Conservation (phyloP, 2,888 invertebrate genomes). For the Acleris holmiana region DNA sequence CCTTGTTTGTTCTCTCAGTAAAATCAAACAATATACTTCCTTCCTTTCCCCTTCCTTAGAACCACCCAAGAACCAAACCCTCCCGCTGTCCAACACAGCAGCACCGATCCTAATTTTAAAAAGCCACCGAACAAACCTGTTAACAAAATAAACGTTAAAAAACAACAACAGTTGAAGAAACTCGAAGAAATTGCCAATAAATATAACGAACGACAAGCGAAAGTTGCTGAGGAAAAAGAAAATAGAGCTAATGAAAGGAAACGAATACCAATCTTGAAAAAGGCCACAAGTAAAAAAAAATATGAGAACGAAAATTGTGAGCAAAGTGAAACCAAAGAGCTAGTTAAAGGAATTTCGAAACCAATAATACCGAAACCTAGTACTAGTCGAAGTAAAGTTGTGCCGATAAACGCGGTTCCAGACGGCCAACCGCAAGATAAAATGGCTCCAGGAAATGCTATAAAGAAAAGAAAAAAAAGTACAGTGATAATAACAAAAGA, state of each 20-base stretch:
- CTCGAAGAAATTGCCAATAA: conserved; percentile 70
- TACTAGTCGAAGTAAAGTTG: conserved; percentile 1
- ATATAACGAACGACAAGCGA: conserved; percentile 61
- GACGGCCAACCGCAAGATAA: conserved; percentile 36
- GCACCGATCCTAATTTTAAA: conserved; percentile 59
- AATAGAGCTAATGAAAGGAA: conserved; percentile 53
- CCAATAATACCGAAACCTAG: conserved; percentile 11
- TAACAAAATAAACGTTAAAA: conserved; percentile 58
- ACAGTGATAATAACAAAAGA: conserved; percentile 54
- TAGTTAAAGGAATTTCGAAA: conserved; percentile 19
- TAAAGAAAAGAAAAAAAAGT: conserved; percentile 43
- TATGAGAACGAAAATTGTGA: conserved; percentile 38
- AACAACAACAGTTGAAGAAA: conserved; percentile 69
- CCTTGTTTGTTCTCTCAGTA: conserved; percentile 71
- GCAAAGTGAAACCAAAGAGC: conserved; percentile 25
- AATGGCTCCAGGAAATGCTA: conserved; percentile 40
- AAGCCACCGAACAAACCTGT: conserved; percentile 49
- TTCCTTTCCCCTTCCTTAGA: conserved; percentile 80
- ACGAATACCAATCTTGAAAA: conserved; percentile 64
- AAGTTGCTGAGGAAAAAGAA: conserved; percentile 44
- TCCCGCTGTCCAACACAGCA: conserved; percentile 59
- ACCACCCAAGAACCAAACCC: conserved; percentile 58
- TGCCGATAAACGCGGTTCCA: background rate
- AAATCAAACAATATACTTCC: conserved; percentile 49
- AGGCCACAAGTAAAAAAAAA: conserved; percentile 42